Base-by-base conservation (phyloP, 1,140 invertebrate genomes). In the Lerema accius region DNA sequence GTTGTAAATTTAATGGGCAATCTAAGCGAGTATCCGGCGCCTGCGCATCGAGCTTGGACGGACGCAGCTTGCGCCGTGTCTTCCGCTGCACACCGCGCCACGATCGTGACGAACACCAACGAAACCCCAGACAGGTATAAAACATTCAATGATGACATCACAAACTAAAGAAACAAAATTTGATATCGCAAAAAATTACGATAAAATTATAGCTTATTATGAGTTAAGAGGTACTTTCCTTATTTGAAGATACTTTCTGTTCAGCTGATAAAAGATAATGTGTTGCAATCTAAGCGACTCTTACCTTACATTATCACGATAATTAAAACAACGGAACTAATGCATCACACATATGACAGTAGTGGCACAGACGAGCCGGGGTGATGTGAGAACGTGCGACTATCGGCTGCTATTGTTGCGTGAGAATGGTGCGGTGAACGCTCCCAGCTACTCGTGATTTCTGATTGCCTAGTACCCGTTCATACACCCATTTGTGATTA, bases 391-490 rank as follows among this genome's bases (percentile, higher is more conserved):
- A 79, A 81, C 65, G 50, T 37, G 65, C 46, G 26, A 17, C 59
- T 67, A 65, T 45, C 45, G 42, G 45, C 26, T 43, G 11, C 63
- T 49, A 78, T 82, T 82, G 72, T 80, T 65, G 65, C 69, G 77
- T 80, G 78, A 61, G 80, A 78, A 78, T 69, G 48, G 67, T 68
- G 64, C 64, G 49, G 51, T 58, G 55, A 63, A 59, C 45, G 59
- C 65, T 72, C 63, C 63, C 73, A 74, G 68, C 72, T 78, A 79
- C 73, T 76, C 71, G 65, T 51, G 42, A 60, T 69, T 73, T 70
- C 67, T 73, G 75, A 55, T 71, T 39, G 67, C 70, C 73, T 78
- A 50, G 73, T 73, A 73, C 53, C 3, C 13, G 39, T 56, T 56
- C 23, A 42, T 56, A 28, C 19, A 43, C 17, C 39, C 23, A 45